Evolutionary conservation across 1,140 invertebrate genomes (phyloP).

Genomic region (Chionoecetes opilio): DNA sequence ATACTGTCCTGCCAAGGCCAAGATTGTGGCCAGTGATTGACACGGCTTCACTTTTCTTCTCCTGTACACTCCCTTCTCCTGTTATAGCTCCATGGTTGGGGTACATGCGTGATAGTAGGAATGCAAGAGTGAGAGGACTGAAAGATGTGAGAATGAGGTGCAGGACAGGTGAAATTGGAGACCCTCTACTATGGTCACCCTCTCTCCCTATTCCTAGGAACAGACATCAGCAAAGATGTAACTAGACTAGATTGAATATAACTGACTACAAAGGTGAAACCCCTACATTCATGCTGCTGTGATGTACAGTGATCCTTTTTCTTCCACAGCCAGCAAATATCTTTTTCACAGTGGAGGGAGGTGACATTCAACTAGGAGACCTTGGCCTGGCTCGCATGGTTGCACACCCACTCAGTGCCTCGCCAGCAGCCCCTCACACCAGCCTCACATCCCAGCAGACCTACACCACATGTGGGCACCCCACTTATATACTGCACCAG

Average conservation of each 20-base stretch:
- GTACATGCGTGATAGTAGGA: too few relatives aligned
- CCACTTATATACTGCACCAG: constrained; percentile 63
- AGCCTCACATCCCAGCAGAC: neutral
- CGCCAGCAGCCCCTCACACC: neutral
- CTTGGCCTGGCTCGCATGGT: constrained; percentile 60
- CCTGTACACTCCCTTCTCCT: too few relatives aligned
- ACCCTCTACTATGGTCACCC: too few relatives aligned
- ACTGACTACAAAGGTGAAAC: too few relatives aligned
- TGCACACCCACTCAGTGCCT: neutral
- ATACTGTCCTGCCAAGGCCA: too few relatives aligned
- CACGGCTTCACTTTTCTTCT: neutral
- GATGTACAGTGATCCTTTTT: neutral
- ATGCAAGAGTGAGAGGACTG: too few relatives aligned
- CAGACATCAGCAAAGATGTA: neutral
- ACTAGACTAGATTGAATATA: neutral
- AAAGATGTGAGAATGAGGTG: too few relatives aligned
- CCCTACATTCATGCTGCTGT: neutral
- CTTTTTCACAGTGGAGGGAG: constrained; percentile 60
- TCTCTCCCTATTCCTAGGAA: too few relatives aligned
- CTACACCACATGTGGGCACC: constrained; percentile 58
- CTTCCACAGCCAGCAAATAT: constrained; percentile 69
- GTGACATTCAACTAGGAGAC: constrained; percentile 54
- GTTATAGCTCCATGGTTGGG: too few relatives aligned
- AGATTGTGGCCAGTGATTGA: too few relatives aligned
- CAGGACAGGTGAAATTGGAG: too few relatives aligned